Evolutionary conservation across 2,113 vertebrate genomes (phyloP), one percentile per base, ranked within the genome.

Genomic region (Cyprinodon brontotheroides): DNA sequence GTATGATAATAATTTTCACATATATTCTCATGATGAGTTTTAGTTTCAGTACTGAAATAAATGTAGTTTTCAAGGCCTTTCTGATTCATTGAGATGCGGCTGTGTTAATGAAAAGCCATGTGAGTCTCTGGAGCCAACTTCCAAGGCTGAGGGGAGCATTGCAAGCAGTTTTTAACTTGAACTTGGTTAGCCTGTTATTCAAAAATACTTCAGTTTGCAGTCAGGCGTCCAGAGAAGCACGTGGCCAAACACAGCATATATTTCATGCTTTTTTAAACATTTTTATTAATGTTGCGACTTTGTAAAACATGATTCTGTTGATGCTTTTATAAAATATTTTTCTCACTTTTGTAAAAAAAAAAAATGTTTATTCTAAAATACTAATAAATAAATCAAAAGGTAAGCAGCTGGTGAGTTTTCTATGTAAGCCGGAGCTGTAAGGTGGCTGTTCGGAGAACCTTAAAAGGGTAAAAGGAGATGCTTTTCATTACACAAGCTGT

Each of bases 311-410:
- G 29, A 29, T 29, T 29, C 29, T 29, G 29, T 29, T 29, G 29
- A 29, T 29, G 29, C 29, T 29, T 29, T 29, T 29, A n/a, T 29
- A 29, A 29, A 29, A 29, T 29, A 29, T 29, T 53, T 11, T 53
- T 3, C 76, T 77, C 76, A 77, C 10, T 68, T 59, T 64, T 8
- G 11, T 39, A 2, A 48, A 15, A 36, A 29, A 29, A 29, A 29
- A 29, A 29, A 29, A 29, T 29, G 29, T 65, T 78, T 65, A 8
- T 75, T 50, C 37, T 69, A 4, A 79, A 65, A 50, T 70, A 75
- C 10, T 72, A 81, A 81, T 84, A 86, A 86, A 84, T 29, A 29
- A n/a, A n/a, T 70, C 0, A 1, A 59, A 80, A 60, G 75, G 3
- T 4, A 5, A 0, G 61, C 39, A 12, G 0, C 3, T 3, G 22